phyloP scores from a whole-genome alignment of 2,888 invertebrate genomes.

The Lochmaea capreae region DNA sequence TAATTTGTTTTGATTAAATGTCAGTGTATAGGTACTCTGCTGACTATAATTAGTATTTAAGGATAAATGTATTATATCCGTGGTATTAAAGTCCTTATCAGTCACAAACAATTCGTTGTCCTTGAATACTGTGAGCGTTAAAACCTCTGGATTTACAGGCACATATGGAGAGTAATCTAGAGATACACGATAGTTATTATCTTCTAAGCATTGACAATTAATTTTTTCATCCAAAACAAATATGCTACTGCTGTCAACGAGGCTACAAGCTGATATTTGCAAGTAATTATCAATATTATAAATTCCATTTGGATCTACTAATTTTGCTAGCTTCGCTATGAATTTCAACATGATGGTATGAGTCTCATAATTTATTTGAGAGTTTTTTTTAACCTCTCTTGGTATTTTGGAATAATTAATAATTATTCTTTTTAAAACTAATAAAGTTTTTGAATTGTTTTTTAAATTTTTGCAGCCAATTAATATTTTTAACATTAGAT shows the following conservation, averaged over 20 bases:
- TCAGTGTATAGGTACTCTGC: not conserved
- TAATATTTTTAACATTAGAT: slow-evolving; percentile 30
- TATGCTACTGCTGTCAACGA: not conserved
- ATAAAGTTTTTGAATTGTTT: slow-evolving; percentile 2
- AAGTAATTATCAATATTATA: slow-evolving; percentile 15
- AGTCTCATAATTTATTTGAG: slow-evolving; percentile 25
- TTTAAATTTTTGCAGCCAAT: slow-evolving; percentile 24
- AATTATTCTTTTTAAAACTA: slow-evolving; percentile 27
- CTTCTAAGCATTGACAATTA: not conserved
- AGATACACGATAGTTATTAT: not conserved
- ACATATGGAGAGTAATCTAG: not conserved
- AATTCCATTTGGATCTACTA: not conserved
- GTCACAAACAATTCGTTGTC: slow-evolving; percentile 20
- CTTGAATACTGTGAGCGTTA: slow-evolving; percentile 5
- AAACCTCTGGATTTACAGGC: not conserved
- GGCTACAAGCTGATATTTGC: slow-evolving; percentile 11
- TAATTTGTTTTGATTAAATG: not conserved
- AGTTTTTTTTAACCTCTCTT: slow-evolving; percentile 4
- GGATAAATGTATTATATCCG: not conserved
- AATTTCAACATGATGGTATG: slow-evolving; percentile 8
- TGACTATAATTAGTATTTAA: not conserved
- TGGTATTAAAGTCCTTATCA: not conserved
- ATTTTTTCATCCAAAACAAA: slow-evolving; percentile 1
- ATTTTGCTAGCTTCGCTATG: slow-evolving; percentile 5
- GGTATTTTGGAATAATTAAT: slow-evolving; percentile 38